Evolutionary conservation across 2,797 vertebrate genomes (phyloP), one percentile per base, ranked within the genome.

Genomic region (Champsocephalus gunnari): DNA sequence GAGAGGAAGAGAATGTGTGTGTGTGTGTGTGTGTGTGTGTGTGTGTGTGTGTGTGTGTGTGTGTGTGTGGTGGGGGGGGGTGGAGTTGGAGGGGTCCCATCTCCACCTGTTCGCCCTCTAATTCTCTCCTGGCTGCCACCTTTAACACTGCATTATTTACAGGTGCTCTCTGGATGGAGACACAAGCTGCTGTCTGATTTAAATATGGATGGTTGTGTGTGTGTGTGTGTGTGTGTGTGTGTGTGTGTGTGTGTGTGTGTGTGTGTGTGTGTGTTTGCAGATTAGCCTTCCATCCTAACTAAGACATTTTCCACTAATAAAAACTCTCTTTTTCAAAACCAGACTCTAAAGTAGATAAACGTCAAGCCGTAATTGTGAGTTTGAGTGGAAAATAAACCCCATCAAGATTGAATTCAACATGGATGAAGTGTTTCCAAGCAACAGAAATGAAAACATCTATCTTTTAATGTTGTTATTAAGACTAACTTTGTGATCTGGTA

Each of bases 111-210:
- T 92, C 74, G 43, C 80, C 84, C 78, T 73, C 59, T 86, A 84
- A 82, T 77, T 89, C 66, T 79, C 85, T 82, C 69, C 77, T 85
- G 90, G 84, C 91, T 92, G 88, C 79, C 88, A 94, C 88, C 86
- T 92, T 94, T 93, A 92, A 93, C 93, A 79, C 93, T 94, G 91
- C 92, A 95, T 95, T 94, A 95, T 94, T 94, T 94, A 94, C 93
- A 94, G 87, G 87, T 91, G 84, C 83, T 90, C 81, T 80, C 79
- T 85, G 88, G 88, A 82, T 88, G 84, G 75, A 89, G 83, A 83
- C 81, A 74, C 90, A 92, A 92, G 91, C 89, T 90, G 91, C 83
- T 89, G 84, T 88, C 77, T 77, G 71, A 77, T 83, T 91, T 90
- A 84, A 86, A 86, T 90, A 80, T 87, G 82, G 67, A 78, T 81